Evolutionary conservation across 2,888 invertebrate genomes (phyloP), one percentile per base, ranked within the genome.

Genomic region (Tortrix viridana): DNA sequence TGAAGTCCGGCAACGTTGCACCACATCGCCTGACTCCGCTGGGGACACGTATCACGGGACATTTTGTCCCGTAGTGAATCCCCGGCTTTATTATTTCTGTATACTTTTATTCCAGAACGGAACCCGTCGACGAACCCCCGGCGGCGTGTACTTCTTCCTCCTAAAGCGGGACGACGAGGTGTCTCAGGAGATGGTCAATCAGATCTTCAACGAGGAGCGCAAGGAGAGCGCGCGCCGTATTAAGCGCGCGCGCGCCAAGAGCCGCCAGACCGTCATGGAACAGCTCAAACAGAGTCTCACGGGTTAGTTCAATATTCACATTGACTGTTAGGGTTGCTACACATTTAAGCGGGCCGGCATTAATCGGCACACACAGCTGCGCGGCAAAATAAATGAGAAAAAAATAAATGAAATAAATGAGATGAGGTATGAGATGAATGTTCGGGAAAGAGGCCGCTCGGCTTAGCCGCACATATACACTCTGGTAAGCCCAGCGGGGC

Each of bases 61-160:
- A n/a, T n/a, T n/a, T n/a, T n/a, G n/a, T n/a, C n/a, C n/a, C n/a
- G n/a, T n/a, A n/a, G n/a, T n/a, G n/a, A n/a, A n/a, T n/a, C n/a
- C n/a, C n/a, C n/a, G n/a, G 26, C 26, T 26, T 26, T 6, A 6
- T 5, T 26, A 6, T 5, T 26, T 5, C 4, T 6, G 26, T 26
- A 26, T 26, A 2, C 32, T 48, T 20, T 9, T 16, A 14, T 32
- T 43, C 1, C 77, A 95, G 95, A 96, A 97, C 85, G 95, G 96
- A 50, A 94, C 93, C 6, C 93, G 98, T 58, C 94, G 97, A 57
- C 93, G 98, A 68, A 98, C 97, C 5, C 95, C 97, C 0, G 98
- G 98, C 12, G 98, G 98, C 20, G 95, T 98, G 48, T 98, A 95
- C 84, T 92, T 98, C 47, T 96, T 95, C 81, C 89, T 97, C n/a